A percentile compares a stretch with the other conserved stretches of the same genome.
phyloP scores from a whole-genome alignment of 92 coral and sea anemone species.

The Hydrozoanthus gracilis region DNA sequence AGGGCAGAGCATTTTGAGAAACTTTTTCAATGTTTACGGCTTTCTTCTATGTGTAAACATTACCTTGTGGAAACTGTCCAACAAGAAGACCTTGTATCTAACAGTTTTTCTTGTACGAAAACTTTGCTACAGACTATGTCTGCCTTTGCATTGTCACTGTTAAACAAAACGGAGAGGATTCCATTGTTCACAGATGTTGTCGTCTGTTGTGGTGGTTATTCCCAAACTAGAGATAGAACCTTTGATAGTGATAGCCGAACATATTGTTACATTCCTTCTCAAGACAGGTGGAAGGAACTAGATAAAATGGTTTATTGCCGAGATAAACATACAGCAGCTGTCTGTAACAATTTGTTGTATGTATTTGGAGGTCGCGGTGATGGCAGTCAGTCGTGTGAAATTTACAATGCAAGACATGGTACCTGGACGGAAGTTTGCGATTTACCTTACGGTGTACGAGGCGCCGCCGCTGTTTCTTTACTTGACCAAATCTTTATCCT shows the following conservation, averaged over 20 bases:
- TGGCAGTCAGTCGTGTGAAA: conserved; percentile 67
- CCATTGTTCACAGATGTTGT: conserved; percentile 66
- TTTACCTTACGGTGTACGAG: conserved; percentile 31
- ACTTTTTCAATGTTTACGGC: conserved; percentile 66
- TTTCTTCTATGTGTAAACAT: conserved; percentile 63
- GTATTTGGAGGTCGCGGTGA: conserved; percentile 66
- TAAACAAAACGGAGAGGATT: conserved; percentile 52
- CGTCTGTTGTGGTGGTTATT: conserved; percentile 81
- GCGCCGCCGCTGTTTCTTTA: conserved; percentile 38
- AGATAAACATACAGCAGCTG: conserved; percentile 69
- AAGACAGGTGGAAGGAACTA: conserved; percentile 65
- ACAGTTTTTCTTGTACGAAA: conserved; percentile 74
- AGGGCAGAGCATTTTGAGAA: conserved; percentile 71
- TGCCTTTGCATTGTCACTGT: conserved; percentile 56
- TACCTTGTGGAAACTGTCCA: conserved; percentile 70
- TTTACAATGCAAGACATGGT: conserved; percentile 67
- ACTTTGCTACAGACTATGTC: conserved; percentile 71
- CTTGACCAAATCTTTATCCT: conserved; percentile 47
- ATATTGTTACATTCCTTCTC: conserved; percentile 70
- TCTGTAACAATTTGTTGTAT: conserved; percentile 69
- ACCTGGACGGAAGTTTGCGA: conserved; percentile 53
- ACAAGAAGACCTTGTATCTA: conserved; percentile 71
- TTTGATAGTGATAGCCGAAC: conserved; percentile 38
- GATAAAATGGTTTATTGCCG: conserved; percentile 67
- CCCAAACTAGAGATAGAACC: no score